Evolutionary conservation across 2,797 vertebrate genomes (phyloP).

Genomic region (Tympanoctomys barrerae): DNA sequence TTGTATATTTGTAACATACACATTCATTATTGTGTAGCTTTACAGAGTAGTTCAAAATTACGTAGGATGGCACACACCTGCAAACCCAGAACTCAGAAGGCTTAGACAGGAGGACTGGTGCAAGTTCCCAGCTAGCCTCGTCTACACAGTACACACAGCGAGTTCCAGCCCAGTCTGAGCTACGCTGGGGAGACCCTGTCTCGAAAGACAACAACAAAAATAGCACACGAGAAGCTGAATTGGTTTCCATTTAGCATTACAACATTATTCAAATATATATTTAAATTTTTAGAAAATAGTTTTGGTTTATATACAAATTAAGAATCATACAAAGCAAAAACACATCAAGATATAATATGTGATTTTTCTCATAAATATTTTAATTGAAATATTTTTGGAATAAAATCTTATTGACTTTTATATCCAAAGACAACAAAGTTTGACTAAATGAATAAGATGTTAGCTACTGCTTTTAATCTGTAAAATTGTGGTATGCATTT

Average conservation of each 20-base stretch:
- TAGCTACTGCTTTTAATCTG: background rate
- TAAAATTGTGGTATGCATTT: background rate
- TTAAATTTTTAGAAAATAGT: background rate
- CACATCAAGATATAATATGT: background rate
- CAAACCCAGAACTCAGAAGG: too few species aligned
- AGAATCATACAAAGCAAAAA: background rate
- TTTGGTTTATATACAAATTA: background rate
- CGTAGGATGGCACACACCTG: too few species aligned
- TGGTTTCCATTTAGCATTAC: background rate
- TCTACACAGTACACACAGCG: too few species aligned
- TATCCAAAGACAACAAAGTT: background rate
- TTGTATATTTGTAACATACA: background rate
- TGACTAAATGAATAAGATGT: background rate
- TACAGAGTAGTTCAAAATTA: background rate
- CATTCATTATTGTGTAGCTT: background rate
- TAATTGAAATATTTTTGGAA: background rate
- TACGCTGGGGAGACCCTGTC: too few species aligned
- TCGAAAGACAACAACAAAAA: too few species aligned
- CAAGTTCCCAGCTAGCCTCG: too few species aligned
- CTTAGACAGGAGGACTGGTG: too few species aligned
- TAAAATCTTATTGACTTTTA: background rate
- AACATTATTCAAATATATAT: background rate
- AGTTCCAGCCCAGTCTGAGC: too few species aligned
- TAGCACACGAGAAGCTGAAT: accelerated
- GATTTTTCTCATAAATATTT: background rate